Evolutionary conservation across 1,140 invertebrate species (phyloP).

Genomic region (Contarinia nasturtii): DNA sequence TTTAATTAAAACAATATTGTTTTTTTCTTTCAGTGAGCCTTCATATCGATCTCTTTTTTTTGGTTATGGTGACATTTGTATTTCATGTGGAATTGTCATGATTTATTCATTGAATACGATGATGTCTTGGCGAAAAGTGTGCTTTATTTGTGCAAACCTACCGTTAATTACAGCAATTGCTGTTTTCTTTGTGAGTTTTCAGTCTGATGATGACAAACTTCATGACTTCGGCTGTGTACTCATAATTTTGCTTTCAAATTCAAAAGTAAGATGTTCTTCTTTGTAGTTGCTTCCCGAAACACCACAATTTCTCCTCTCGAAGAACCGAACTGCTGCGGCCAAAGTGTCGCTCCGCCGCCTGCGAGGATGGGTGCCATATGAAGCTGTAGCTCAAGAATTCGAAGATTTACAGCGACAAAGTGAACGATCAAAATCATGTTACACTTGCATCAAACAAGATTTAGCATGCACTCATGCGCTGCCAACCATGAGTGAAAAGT

Average conservation of each 20-base stretch:
- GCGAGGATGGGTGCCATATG: constrained; percentile 27
- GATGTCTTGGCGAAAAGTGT: constrained; percentile 38
- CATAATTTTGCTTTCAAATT: too few species aligned
- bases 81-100: constrained; percentile 39
- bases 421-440: constrained; percentile 6
- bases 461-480: constrained; percentile 3
- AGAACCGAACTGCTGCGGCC: constrained; percentile 27
- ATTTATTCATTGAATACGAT: constrained; percentile 42
- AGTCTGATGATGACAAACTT: too few species aligned
- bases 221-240: too few species aligned
- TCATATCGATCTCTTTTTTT: too few species aligned
- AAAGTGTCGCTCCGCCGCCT: constrained; percentile 27
- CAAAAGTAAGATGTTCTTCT: too few species aligned
- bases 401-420: constrained; percentile 18
- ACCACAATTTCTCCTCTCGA: constrained; percentile 29
- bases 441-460: not conserved
- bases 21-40: constrained; percentile 29
- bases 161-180: constrained; percentile 36
- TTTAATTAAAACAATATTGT: not conserved
- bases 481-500: constrained; percentile 4
- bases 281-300: too few species aligned
- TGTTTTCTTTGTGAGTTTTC: constrained; percentile 36
- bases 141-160: constrained; percentile 34
- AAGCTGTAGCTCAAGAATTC: constrained; percentile 27
- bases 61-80: constrained; percentile 33